Base-by-base conservation (phyloP, 1,140 invertebrate species). In the Atta texana region DNA sequence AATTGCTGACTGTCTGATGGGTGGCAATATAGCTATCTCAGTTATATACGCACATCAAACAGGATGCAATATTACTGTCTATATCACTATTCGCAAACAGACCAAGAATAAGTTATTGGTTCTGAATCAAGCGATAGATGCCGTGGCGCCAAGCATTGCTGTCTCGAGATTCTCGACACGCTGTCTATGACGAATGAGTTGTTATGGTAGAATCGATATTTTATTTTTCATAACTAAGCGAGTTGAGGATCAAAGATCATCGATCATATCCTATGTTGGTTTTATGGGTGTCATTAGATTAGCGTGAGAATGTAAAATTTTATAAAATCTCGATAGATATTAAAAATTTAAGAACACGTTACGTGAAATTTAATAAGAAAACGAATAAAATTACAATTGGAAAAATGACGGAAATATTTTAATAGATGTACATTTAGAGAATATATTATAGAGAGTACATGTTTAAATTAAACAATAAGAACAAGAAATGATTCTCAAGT, bases 31-130 rank as follows among this genome's bases (percentile, higher is more conserved):
- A 39, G 53, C 87, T 24, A 49, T 78, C 39, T 18, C 21, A 57
- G 71, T 77, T 72, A 90, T 86, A 75, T 77, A 76, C 78, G 84
- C 44, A 85, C 89, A 69, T 86, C 80, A 66, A 51, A 69, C 66
- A 51, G 71, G 39, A 57, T 55, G 49, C 63, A 75, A 84, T 89
- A 88, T 87, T 91, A 85, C 85, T 89, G 89, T 90, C 87, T 90
- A 61, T 87, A 87, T 90, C 90, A 84, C 78, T 85, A 80, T 88
- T 87, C 24, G 74, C 78, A 57, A 55, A 69, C 63, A 68, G 53
- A 69, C 61, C 49, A 81, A 49, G 63, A 53, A 66, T 90, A 88
- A 88, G 74, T 86, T 88, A 90, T 88, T 82, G 86, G 59, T 72
- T 82, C 71, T 57, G 51, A 76, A 87, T 34, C 59, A 57, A 90